Percentiles rank a stretch among this genome's conserved stretches.
Conservation (phyloP, 2,113 vertebrate genomes). For the Leptocoma aspasia region DNA sequence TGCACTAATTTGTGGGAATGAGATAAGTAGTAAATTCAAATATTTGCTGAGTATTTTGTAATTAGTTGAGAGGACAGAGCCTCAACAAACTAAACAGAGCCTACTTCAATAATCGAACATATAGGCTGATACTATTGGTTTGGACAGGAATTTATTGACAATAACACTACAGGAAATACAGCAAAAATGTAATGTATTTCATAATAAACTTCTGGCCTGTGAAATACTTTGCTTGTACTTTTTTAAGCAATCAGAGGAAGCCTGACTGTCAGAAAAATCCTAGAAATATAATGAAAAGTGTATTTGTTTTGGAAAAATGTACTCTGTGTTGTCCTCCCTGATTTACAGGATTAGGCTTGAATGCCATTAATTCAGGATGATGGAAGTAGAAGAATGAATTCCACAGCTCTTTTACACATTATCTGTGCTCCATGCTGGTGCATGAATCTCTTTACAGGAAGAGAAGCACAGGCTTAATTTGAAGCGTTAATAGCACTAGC, state of each 20-base stretch:
- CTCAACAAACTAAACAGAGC: conserved; percentile 26
- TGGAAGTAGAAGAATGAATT: not conserved
- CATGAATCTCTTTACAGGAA: not conserved
- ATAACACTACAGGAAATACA: not conserved
- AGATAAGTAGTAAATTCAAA: conserved; percentile 70
- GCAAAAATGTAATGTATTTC: not conserved
- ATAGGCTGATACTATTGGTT: not conserved
- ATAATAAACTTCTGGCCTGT: not conserved
- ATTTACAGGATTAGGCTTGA: not conserved
- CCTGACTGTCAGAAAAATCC: not conserved
- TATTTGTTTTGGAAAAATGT: not conserved
- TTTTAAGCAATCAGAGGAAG: not conserved
- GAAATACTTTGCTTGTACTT: not conserved
- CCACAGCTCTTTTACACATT: not conserved
- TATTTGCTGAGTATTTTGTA: conserved; percentile 77
- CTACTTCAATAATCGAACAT: not conserved
- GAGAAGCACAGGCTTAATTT: not conserved
- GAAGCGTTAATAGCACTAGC: not conserved
- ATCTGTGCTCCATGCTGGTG: not conserved
- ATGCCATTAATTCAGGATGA: not conserved
- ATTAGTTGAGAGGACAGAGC: conserved; percentile 52
- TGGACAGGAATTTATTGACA: not conserved
- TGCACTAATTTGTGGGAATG: conserved; percentile 48
- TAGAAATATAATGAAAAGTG: not conserved
- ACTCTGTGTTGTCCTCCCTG: not conserved